phyloP scores from a whole-genome alignment of 1,140 invertebrate genomes.

The Aphidius gifuensis region DNA sequence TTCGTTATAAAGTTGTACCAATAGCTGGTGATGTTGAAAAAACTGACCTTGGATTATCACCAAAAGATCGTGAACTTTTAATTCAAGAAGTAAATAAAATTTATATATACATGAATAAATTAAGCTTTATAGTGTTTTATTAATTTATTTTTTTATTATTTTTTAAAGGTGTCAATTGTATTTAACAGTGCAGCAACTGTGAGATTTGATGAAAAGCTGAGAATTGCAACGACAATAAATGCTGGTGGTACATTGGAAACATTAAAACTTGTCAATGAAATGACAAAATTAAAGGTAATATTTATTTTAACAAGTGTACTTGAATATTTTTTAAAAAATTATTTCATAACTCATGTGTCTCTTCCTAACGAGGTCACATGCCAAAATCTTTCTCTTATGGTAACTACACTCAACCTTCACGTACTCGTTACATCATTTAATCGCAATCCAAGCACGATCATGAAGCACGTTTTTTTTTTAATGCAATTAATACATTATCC shows the following conservation, averaged over 20 bases:
- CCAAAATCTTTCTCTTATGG: slow-evolving; percentile 24
- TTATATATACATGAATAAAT: neutral
- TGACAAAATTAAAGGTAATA: slow-evolving; percentile 53
- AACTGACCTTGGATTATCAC: slow-evolving; percentile 62
- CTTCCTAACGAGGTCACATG: slow-evolving; percentile 20
- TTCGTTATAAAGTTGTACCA: slow-evolving; percentile 63
- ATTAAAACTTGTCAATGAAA: slow-evolving; percentile 52
- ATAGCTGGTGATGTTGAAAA: slow-evolving; percentile 65
- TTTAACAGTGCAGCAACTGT: slow-evolving; percentile 68
- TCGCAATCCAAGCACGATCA: slow-evolving; percentile 12
- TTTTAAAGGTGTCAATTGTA: slow-evolving; percentile 55
- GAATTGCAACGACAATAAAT: slow-evolving; percentile 64
- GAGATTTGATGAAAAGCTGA: slow-evolving; percentile 64
- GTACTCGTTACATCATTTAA: slow-evolving; percentile 20
- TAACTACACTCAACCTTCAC: neutral
- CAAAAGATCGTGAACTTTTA: slow-evolving; percentile 59
- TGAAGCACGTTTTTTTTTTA: neutral
- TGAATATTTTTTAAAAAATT: neutral
- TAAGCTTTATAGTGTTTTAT: neutral
- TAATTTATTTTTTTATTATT: slow-evolving; percentile 7
- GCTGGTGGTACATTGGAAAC: slow-evolving; percentile 62
- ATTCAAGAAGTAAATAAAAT: slow-evolving; percentile 59
- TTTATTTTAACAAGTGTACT: slow-evolving; percentile 10
- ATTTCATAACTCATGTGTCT: slow-evolving; percentile 25
- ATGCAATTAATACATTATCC: slow-evolving; percentile 2